Conservation (phyloP, 2,797 vertebrate species). For the Anas bernieri region DNA sequence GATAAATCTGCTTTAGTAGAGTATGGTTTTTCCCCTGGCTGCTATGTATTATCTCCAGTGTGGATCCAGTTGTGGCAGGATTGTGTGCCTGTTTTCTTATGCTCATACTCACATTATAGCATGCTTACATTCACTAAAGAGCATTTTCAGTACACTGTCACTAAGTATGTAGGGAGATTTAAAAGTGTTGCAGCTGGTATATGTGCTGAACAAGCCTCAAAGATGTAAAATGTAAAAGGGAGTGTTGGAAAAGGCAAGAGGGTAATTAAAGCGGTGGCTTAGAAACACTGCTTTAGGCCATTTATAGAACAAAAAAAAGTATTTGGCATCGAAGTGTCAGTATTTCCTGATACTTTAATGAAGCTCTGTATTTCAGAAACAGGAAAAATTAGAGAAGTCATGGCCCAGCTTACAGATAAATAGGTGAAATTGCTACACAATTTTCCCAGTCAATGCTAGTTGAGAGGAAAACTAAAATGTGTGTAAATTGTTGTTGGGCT, state of each 20-base stretch:
- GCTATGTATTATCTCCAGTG: not conserved
- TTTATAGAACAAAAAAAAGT: not conserved
- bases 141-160: not conserved
- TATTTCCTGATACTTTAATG: not conserved
- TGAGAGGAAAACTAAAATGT: not conserved
- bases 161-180: not conserved
- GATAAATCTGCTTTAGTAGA: not conserved
- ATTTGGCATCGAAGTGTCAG: not conserved
- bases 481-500: not conserved
- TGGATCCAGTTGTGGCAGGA: not conserved
- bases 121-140: not conserved
- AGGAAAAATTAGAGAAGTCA: not conserved
- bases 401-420: not conserved
- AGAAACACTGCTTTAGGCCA: not conserved
- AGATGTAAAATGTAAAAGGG: not conserved
- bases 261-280: not conserved
- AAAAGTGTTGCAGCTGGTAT: not conserved
- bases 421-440: not conserved
- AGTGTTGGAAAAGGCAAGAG: not conserved
- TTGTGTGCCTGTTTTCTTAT: not conserved
- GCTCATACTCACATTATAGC: not conserved
- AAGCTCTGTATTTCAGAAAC: not conserved
- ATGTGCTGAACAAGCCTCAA: not conserved
- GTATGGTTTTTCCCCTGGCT: not conserved
- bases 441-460: not conserved